These are phyloP conservation scores for Gadus macrocephalus DNA, from an alignment of 2,113 vertebrate species.

Conservation along the genomic window DNA sequence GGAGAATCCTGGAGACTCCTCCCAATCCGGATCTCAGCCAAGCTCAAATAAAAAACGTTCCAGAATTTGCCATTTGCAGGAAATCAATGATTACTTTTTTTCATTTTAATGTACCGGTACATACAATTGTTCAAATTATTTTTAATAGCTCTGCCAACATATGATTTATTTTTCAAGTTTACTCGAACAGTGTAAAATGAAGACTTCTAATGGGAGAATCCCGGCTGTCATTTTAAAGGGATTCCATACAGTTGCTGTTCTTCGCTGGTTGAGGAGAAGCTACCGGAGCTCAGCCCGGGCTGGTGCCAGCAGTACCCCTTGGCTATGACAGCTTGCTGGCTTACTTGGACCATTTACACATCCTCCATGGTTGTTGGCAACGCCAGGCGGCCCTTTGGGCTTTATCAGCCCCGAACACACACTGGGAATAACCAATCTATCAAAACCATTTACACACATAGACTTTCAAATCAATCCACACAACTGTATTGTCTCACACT, in stretches of 20 bases:
- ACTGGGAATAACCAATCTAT: constrained; percentile 29
- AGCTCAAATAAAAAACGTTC: neutral
- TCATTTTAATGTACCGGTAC: neutral
- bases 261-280: constrained; percentile 29
- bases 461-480: constrained; percentile 37
- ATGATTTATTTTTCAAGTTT: constrained; percentile 11
- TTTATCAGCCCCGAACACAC: constrained; percentile 55
- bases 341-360: constrained; percentile 34
- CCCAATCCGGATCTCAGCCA: neutral
- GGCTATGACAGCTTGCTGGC: constrained; percentile 27
- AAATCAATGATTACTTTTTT: neutral
- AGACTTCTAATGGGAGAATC: constrained; percentile 26
- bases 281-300: constrained; percentile 21
- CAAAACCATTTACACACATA: constrained; percentile 23
- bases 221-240: constrained; percentile 36
- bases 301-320: constrained; percentile 37
- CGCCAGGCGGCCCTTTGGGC: constrained; percentile 19
- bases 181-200: constrained; percentile 12
- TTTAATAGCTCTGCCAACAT: neutral
- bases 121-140: neutral
- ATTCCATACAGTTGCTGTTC: constrained; percentile 29
- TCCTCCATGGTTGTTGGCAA: constrained; percentile 32
- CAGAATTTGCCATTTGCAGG: too few species aligned
- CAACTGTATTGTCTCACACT: constrained; percentile 4
- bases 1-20: constrained; percentile 3